Base-by-base conservation (phyloP, 37 sponge, comb jelly and placozoan genomes). In the Agelas oroides region DNA sequence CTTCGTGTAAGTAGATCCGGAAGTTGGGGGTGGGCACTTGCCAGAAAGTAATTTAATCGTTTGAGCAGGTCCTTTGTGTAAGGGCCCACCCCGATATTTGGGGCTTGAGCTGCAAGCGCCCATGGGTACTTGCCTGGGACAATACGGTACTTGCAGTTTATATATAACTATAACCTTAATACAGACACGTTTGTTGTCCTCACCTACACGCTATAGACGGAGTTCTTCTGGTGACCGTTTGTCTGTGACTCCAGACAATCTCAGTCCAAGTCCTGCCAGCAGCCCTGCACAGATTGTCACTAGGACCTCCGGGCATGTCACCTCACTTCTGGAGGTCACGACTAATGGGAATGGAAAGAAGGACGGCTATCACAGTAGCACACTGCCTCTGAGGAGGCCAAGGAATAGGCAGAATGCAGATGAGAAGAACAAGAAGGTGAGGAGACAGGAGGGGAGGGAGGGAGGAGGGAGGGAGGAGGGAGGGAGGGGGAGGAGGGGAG, bases 201-300 rank as follows among this genome's bases (percentile, higher is more conserved):
- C 58, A 19, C 58, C 58, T 18, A 15, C 58, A 19, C 58, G 18
- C 58, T 14, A 85, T 84, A 20, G n/a, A n/a, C 78, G 84, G 3
- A 83, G 83, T 61, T 89, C 89, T 17, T 89, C 89, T 71, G 89
- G 89, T 13, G 89, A 89, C 30, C 77, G 73, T 41, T 70, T 77
- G 34, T 89, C 89, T 20, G 27, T 77, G 35, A 88, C 77, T 36
- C 83, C 88, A 24, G 89, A 89, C 18, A 83, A 78, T 52, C 59
- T 66, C 59, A 88, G 82, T 63, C 77, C 77, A 21, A 80, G 74
- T 52, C 78, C 84, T 27, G 39, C 38, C 70, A 70, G 60, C 34
- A 60, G 62, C 20, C 34, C 70, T n/a, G 74, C n/a, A n/a, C n/a
- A n/a, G n/a, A n/a, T n/a, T n/a, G n/a, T n/a, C n/a, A n/a, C n/a